Base-by-base conservation (phyloP, 1,140 invertebrate genomes). In the Diorhabda elongata region DNA sequence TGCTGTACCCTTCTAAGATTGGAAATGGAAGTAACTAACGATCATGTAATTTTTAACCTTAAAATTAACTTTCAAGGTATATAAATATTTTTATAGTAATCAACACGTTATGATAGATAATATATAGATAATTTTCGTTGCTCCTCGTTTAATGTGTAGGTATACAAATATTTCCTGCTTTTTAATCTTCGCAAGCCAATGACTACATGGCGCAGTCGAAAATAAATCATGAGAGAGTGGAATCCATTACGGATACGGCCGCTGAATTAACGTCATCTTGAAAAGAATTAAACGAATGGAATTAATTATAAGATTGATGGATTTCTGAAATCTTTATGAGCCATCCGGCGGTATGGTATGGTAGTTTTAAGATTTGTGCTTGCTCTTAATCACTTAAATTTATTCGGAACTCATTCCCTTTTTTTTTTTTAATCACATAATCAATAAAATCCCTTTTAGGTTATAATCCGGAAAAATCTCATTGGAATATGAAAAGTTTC, bases 231-330 rank as follows among this genome's bases (percentile, higher is more conserved):
- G 67, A 75, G 70, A 52, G 70, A 74, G 68, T 67, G 67, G 75
- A 78, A 78, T 79, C 78, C 78, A 79, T 79, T 79, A 79, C 76
- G 72, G 72, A 78, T 79, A 79, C 76, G 72, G 72, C 70, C 62
- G 41, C 71, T 80, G 79, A 80, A 80, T 80, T 79, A 80, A 79
- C 79, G 79, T 80, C 79, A 80, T 77, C 78, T 79, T 80, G 77
- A 80, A 80, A 80, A 80, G 79, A 80, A 80, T 80, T 80, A 80
- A 79, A 80, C 76, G 79, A 79, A 80, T 79, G 79, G 79, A 80
- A 80, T 80, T 80, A 80, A 80, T 80, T 80, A 80, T 77, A 79
- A 80, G 79, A 80, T 80, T 80, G 79, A 80, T 80, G 79, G 78
- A 76, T 76, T 76, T 68, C 71, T 68, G 65, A 72, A 73, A 73